Conservation (phyloP, 2,888 invertebrate genomes). For the Brachyptera risi region DNA sequence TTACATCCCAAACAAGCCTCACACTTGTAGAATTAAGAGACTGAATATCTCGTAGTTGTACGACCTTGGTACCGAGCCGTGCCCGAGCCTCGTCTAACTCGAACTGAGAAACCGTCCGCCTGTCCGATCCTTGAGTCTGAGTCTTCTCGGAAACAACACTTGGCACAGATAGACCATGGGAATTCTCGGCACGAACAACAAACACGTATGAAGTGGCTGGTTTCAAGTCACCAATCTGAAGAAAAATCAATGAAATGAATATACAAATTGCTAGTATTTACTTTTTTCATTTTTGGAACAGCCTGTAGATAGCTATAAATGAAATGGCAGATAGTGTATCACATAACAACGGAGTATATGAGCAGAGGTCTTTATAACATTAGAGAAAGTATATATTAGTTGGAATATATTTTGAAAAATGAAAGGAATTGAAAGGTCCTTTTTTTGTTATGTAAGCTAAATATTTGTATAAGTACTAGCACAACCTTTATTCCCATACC, state of each 20-base stretch:
- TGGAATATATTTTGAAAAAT: too few species aligned
- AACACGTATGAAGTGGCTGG: conserved; percentile 82
- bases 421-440: too few species aligned
- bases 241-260: neutral
- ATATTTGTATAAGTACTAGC: too few species aligned
- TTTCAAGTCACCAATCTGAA: conserved; percentile 59
- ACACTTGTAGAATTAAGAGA: conserved; percentile 72
- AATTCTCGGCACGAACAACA: conserved; percentile 79
- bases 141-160: conserved; percentile 69
- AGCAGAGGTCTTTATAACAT: too few species aligned
- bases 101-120: conserved; percentile 57
- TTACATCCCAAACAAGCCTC: conserved; percentile 76
- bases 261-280: neutral
- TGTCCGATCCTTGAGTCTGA: conserved; percentile 56
- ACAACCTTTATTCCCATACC: too few species aligned
- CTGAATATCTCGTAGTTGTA: conserved; percentile 61
- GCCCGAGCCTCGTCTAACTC: conserved; percentile 73
- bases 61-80: conserved; percentile 72
- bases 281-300: too few species aligned
- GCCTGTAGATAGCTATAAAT: too few species aligned
- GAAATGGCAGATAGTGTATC: too few species aligned
- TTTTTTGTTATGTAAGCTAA: too few species aligned
- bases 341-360: too few species aligned
- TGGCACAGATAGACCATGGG: conserved; percentile 78
- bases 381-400: too few species aligned